These are phyloP conservation scores for Melopsittacus undulatus DNA, from an alignment of 2,797 vertebrate genomes.

Conservation along the genomic window DNA sequence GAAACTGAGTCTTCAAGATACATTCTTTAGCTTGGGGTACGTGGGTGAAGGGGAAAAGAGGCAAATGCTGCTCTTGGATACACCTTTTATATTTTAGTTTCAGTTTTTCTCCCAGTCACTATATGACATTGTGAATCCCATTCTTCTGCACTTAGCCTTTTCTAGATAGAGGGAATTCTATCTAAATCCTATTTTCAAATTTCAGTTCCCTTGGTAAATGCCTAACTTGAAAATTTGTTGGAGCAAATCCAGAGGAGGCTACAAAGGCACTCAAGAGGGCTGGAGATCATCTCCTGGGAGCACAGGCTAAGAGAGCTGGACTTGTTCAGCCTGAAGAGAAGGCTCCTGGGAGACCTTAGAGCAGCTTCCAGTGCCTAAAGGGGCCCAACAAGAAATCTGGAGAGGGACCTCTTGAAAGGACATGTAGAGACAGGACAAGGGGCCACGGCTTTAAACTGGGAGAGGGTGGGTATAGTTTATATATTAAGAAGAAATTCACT, in stretches of 20 bases:
- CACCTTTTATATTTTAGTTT: not conserved
- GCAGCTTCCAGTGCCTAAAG: not conserved
- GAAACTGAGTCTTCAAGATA: not conserved
- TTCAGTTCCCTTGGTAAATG: not conserved
- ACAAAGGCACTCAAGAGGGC: fast-evolving
- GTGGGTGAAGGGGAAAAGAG: not conserved
- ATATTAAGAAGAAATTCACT: not conserved
- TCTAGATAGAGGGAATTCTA: not conserved
- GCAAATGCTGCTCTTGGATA: not conserved
- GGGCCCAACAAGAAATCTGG: not conserved
- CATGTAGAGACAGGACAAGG: not conserved
- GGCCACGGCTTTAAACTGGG: not conserved
- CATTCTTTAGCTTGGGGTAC: not conserved
- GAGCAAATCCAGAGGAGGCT: fast-evolving
- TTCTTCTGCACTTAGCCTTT: not conserved
- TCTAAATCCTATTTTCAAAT: not conserved
- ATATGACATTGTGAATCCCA: not conserved
- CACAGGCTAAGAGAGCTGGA: not conserved
- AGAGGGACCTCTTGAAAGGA: not conserved
- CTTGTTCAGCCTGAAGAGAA: not conserved
- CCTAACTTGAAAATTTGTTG: not conserved
- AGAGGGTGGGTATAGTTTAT: not conserved
- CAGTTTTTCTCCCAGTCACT: not conserved
- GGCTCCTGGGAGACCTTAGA: not conserved
- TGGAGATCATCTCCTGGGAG: fast-evolving